Conservation (phyloP, 2,888 invertebrate genomes). For the Blera fallax region DNA sequence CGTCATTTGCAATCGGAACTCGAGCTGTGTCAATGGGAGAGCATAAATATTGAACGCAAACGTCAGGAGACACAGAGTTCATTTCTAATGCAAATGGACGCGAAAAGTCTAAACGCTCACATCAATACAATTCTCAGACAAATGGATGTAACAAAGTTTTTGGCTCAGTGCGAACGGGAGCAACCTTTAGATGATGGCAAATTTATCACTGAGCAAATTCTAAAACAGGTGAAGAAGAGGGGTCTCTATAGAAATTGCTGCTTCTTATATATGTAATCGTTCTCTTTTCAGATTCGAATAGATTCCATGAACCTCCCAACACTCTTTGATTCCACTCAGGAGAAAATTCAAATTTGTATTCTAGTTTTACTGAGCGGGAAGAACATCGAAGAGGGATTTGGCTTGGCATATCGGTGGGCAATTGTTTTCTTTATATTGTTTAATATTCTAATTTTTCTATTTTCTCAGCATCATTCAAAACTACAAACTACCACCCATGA, state of each 20-base stretch:
- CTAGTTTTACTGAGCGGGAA: conserved; percentile 86
- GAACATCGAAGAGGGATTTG: conserved; percentile 88
- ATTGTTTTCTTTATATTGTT: neutral
- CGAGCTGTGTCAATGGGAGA: conserved; percentile 84
- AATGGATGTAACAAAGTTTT: conserved; percentile 89
- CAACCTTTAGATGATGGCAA: conserved; percentile 45
- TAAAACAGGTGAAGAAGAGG: conserved; percentile 76
- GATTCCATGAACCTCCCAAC: conserved; percentile 84
- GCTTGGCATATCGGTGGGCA: conserved; percentile 85
- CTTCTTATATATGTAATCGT: too few species aligned
- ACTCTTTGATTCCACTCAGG: conserved; percentile 87
- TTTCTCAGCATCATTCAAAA: conserved; percentile 86
- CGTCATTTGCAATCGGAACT: conserved; percentile 86
- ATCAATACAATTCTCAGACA: conserved; percentile 91
- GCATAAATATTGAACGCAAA: conserved; percentile 78
- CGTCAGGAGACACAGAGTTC: conserved; percentile 75
- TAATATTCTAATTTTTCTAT: neutral
- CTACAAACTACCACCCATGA: conserved; percentile 87
- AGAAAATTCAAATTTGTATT: conserved; percentile 87
- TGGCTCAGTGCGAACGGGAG: conserved; percentile 85
- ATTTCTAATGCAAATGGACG: conserved; percentile 88
- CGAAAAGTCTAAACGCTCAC: conserved; percentile 88
- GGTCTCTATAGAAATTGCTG: too few species aligned
- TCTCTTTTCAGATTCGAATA: conserved; percentile 75
- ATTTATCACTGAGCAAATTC: conserved; percentile 75